Evolutionary conservation across 1,140 invertebrate species (phyloP), one percentile per base, ranked within the genome.

Genomic region (Temnothorax curvispinosus): DNA sequence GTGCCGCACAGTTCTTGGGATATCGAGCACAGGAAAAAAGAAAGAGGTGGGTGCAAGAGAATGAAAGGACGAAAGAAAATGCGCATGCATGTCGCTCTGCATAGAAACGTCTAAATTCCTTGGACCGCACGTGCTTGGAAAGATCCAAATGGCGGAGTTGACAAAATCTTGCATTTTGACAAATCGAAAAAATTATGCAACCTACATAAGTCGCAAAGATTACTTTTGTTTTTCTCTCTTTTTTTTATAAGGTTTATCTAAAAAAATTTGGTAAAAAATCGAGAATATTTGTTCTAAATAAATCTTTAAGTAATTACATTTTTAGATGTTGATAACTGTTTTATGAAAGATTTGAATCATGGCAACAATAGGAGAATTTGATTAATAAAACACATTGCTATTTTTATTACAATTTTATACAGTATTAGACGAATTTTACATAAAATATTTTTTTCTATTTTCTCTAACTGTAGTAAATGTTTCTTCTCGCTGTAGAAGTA

Each of bases 51-150:
- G 32, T 32, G 13, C 56, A 56, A 58, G 52, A 50, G 58, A 75
- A 85, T 44, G 50, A 84, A 74, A 69, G 67, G 60, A 86, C 56
- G 75, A 58, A 65, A 47, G 67, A 56, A 82, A 88, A 86, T 65
- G 47, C 58, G 38, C 54, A 54, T 87, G 67, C 56, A 69, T 4
- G 67, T 18, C 58, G 21, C 38, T 85, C 72, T 44, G 86, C 86
- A 85, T 85, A 15, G 52, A 13, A 85, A 87, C 54, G 71, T 87
- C 86, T 75, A 62, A 85, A 87, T 87, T 87, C 47, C 52, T 41
- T 32, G 41, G 13, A 54, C 54, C 52, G 52, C 27, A 15, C 75
- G 54, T 81, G 76, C 35, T 41, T 15, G 64, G 77, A 84, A 75
- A 84, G 47, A 84, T 60, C 54, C 13, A 50, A 62, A 84, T 84